These are phyloP conservation scores for Philopotamus ludificatus DNA, from an alignment of 1,140 invertebrate genomes.

Conservation along the genomic window DNA sequence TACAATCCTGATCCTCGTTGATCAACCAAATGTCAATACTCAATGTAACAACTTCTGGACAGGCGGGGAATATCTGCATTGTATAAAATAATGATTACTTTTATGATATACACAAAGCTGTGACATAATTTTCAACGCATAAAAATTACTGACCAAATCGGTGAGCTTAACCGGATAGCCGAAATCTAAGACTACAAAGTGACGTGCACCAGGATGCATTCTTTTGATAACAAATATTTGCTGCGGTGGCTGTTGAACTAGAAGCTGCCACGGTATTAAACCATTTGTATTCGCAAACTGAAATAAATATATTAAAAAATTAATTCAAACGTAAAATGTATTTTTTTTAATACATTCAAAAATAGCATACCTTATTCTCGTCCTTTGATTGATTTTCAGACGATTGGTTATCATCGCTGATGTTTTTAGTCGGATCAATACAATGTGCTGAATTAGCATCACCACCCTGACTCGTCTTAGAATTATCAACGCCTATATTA, in stretches of 20 bases:
- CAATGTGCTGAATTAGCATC: too few relatives aligned
- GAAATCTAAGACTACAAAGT: constrained; percentile 90
- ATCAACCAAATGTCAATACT: constrained; percentile 87
- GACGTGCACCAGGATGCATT: constrained; percentile 84
- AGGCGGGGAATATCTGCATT: constrained; percentile 73
- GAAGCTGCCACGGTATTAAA: constrained; percentile 70
- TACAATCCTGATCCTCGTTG: constrained; percentile 79
- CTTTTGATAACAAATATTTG: constrained; percentile 88
- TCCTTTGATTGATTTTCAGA: constrained; percentile 34
- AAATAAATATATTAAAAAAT: background rate
- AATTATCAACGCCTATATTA: too few relatives aligned
- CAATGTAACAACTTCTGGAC: constrained; percentile 80
- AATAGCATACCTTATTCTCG: constrained; percentile 28
- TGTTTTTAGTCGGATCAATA: too few relatives aligned
- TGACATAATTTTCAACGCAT: background rate
- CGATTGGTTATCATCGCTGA: background rate
- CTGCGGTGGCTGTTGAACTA: constrained; percentile 73
- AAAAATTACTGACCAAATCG: constrained; percentile 61
- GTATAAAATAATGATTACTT: background rate
- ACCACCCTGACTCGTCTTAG: too few relatives aligned
- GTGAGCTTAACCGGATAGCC: constrained; percentile 81
- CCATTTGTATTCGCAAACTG: constrained; percentile 42
- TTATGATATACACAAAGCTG: background rate
- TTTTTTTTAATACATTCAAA: background rate
- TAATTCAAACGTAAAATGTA: background rate